These are phyloP conservation scores for Gadus macrocephalus DNA, from an alignment of 2,113 vertebrate species.

Conservation along the genomic window DNA sequence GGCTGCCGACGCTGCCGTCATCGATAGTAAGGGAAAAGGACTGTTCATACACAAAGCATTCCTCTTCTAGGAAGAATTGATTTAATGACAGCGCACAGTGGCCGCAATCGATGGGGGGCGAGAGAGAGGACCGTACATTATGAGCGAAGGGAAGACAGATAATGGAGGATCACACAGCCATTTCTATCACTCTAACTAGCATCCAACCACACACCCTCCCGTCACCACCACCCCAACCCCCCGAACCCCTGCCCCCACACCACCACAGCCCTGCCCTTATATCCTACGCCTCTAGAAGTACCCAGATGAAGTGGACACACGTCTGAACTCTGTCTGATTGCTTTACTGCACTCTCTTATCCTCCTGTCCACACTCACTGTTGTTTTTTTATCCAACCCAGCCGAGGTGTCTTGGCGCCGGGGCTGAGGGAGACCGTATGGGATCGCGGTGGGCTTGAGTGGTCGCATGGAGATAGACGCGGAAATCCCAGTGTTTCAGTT, in stretches of 20 bases:
- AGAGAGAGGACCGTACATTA: constrained; percentile 67
- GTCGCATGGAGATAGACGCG: neutral
- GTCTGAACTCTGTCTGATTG: constrained; percentile 8
- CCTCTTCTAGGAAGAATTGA: constrained; percentile 71
- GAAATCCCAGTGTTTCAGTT: constrained; percentile 13
- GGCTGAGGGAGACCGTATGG: neutral
- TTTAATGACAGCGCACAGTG: constrained; percentile 71
- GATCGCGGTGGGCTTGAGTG: constrained; percentile 17
- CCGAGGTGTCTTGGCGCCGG: neutral
- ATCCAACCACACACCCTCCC: constrained; percentile 41
- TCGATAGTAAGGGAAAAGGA: constrained; percentile 62
- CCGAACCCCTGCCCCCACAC: neutral
- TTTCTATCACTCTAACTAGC: constrained; percentile 64
- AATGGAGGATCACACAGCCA: constrained; percentile 69
- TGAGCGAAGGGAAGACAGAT: constrained; percentile 66
- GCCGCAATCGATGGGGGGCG: constrained; percentile 68
- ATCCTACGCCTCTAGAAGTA: constrained; percentile 5
- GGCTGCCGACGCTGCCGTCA: constrained; percentile 27
- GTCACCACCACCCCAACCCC: constrained; percentile 11
- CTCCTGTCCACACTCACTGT: neutral
- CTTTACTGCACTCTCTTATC: neutral
- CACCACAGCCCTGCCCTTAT: neutral
- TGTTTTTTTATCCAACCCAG: neutral
- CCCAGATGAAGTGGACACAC: constrained; percentile 12
- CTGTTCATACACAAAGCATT: constrained; percentile 72